Percentiles rank a stretch among this genome's conserved stretches.
These are phyloP conservation scores for Psittacula derbiana DNA, from an alignment of 2,797 vertebrate species.

Conservation along the genomic window DNA sequence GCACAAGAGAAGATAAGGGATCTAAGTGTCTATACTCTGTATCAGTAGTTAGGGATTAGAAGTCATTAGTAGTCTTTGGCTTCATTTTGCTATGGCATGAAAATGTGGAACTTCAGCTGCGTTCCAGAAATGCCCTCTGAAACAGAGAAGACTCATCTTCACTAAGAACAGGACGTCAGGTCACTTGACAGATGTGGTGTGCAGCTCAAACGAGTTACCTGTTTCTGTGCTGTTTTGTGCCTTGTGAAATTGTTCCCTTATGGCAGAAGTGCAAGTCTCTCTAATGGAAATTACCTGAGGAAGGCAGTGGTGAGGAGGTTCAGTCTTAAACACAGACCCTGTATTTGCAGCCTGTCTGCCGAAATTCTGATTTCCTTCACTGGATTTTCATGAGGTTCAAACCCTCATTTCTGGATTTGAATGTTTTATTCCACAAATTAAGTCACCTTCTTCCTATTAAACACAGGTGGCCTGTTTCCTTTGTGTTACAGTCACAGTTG, in stretches of 20 bases:
- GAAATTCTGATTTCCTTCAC: neutral
- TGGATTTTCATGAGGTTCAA: neutral
- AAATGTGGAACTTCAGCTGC: neutral
- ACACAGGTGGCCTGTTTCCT: neutral
- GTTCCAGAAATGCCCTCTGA: neutral
- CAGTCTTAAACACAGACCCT: neutral
- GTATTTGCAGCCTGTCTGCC: neutral
- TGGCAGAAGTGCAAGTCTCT: neutral
- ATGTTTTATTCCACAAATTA: neutral
- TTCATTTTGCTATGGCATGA: neutral
- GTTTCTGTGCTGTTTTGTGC: neutral
- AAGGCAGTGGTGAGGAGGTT: neutral
- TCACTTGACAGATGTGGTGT: neutral
- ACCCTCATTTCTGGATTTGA: neutral
- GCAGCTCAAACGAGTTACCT: neutral
- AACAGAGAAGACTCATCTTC: neutral
- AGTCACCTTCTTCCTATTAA: neutral
- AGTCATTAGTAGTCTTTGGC: neutral
- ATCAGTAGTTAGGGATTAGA: neutral
- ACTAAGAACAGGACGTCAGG: neutral
- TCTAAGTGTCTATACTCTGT: neutral
- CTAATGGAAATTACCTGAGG: neutral
- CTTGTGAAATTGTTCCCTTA: neutral
- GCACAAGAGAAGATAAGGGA: neutral
- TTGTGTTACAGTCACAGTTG: neutral